Evolutionary conservation across 2,888 invertebrate species (phyloP), one percentile per base, ranked within the genome.

Genomic region (Argynnis bischoffii): DNA sequence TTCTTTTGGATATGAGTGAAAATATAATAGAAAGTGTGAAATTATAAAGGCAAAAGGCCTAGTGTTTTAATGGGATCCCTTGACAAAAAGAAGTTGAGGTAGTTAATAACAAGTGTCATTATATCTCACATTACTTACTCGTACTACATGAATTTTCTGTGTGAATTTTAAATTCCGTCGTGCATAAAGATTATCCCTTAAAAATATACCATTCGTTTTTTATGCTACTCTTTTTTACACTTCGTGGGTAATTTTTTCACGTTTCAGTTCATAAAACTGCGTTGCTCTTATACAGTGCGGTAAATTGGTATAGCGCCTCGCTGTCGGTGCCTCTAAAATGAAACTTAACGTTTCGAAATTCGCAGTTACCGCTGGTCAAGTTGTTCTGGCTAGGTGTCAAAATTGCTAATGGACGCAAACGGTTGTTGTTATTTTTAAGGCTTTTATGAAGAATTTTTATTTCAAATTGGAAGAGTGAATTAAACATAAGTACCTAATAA

Each of bases 311-410:
- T 75, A 76, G 75, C 77, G 85, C 79, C 82, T 79, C 79, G 78
- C 76, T 48, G 59, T 59, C 48, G 59, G 59, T 59, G 48, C 48
- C 71, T 79, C 80, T 80, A 86, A 87, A 88, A 74, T 87, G 83
- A 84, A 87, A 87, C 82, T 81, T 79, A 80, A 81, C 81, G 83
- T 86, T 82, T 84, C 82, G 80, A 83, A 79, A 81, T 80, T 79
- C 76, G 73, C 79, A 72, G 69, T 69, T 71, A 71, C 67, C 66
- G 57, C 48, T 56, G 67, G 66, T 67, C 64, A 64, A 72, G 72
- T 69, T 66, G 70, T 70, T 71, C 68, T 72, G 74, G 74, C 72
- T 70, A 55, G 48, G 57, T 48, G 63, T 70, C 72, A 74, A 74
- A 72, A 71, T 55, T 50, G 63, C 64, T 61, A 70, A 69, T 69